Percentiles rank a stretch among this genome's conserved stretches.
Evolutionary conservation across 2,888 invertebrate genomes (phyloP).

Genomic region (Chromoteleia sp.): DNA sequence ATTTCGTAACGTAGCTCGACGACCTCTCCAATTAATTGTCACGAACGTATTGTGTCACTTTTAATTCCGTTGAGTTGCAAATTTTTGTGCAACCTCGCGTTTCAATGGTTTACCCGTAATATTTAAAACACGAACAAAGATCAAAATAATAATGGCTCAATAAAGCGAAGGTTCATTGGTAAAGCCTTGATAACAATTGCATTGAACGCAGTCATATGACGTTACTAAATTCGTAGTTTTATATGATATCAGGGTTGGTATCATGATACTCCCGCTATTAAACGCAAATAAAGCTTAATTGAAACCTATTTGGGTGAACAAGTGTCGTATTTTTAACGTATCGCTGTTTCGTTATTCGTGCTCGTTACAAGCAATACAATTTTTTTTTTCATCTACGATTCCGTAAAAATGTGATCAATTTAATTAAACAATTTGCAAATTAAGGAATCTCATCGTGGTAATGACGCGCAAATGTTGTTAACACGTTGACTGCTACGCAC

Average conservation of each 20-base stretch:
- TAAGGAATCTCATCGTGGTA: too few relatives aligned
- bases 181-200: constrained; percentile 32
- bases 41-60: constrained; percentile 14
- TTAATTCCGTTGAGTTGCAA: neutral
- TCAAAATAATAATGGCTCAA: constrained; percentile 1
- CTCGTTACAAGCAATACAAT: too few relatives aligned
- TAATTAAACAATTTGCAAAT: too few relatives aligned
- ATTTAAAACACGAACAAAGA: neutral
- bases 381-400: neutral
- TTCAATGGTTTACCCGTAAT: neutral
- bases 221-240: constrained; percentile 20
- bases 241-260: neutral
- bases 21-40: constrained; percentile 16
- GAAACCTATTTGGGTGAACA: constrained; percentile 17
- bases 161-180: constrained; percentile 18
- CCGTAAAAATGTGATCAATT: too few relatives aligned
- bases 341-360: neutral
- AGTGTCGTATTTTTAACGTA: constrained; percentile 15
- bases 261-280: constrained; percentile 10
- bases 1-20: constrained; percentile 8
- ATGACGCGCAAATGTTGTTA: too few relatives aligned
- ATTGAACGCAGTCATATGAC: constrained; percentile 5
- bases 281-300: constrained; percentile 18
- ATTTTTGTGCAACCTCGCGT: neutral
- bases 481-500: too few relatives aligned